Base-by-base conservation (phyloP, 1,140 invertebrate species). In the Tribolium castaneum region DNA sequence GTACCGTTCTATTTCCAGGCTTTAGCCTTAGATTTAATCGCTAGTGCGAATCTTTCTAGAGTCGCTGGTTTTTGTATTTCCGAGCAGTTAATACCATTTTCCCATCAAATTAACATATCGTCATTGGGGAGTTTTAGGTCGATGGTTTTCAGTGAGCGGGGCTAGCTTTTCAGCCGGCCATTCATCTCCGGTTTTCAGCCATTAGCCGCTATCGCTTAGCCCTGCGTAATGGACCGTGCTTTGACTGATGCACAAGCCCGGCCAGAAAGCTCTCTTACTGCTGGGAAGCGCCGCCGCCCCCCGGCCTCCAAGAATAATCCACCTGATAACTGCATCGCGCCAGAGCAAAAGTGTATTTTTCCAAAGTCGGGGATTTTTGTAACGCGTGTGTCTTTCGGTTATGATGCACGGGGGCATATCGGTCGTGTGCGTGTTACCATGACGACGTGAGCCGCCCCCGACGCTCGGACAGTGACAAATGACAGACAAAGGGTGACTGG, bases 401-500 rank as follows among this genome's bases (percentile, higher is more conserved):
- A 66, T 66, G 59, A 66, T 66, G 59, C 50, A 80, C 70, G 72
- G 66, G 54, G 50, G 66, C 66, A 77, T 70, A 14, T n/a, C 59
- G 59, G 59, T 66, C 59, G 71, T 76, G 73, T 79, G 78, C 73
- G 77, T 78, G 84, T 85, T 80, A 62, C 83, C 84, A 84, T 83
- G 84, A 78, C 78, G 80, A 82, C 84, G 76, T 74, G 82, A 78
- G 84, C 81, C 84, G 81, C 84, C 83, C 82, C 83, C 80, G 56
- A 77, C 71, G 76, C 75, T 75, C 80, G 80, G 83, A 84, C 84
- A 84, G 80, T 85, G 84, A 85, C 84, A 85, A 85, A 85, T 85
- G 84, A 85, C 84, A 82, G 82, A 84, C 83, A 85, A 85, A 85
- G 84, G 83, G 84, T 84, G 84, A 84, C 84, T 82, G 82, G 81